A percentile compares a stretch with the other conserved stretches of the same genome.
Conservation (phyloP, 37 sponge, comb jelly and placozoan genomes). For the Diacarnus erythraeanus region DNA sequence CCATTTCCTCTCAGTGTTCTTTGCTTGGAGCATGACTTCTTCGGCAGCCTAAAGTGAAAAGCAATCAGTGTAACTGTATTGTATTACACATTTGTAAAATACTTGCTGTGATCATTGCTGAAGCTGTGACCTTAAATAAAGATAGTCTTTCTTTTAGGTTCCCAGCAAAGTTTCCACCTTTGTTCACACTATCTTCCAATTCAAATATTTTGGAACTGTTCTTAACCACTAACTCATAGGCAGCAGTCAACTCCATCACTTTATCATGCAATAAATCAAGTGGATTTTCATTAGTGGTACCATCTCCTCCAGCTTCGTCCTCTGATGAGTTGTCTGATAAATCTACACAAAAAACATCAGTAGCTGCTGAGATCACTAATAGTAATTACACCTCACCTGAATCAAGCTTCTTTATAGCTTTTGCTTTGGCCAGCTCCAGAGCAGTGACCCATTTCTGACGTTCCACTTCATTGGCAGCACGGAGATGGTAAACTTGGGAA, state of each 20-base stretch:
- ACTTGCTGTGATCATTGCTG: constrained; percentile 69
- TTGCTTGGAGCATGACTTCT: constrained; percentile 66
- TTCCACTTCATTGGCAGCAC: constrained; percentile 89
- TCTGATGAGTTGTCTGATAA: not conserved
- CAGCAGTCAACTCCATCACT: constrained; percentile 41
- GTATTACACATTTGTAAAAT: not conserved
- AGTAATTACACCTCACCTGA: too few relatives aligned
- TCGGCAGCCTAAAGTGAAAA: constrained; percentile 55
- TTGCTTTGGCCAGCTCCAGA: constrained; percentile 89
- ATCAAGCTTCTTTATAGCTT: constrained; percentile 87
- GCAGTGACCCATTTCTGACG: constrained; percentile 99
- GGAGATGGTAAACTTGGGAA: constrained; percentile 81
- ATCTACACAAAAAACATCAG: not conserved
- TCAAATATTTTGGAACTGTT: constrained; percentile 41
- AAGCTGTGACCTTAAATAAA: constrained; percentile 60
- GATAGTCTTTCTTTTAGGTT: constrained; percentile 72
- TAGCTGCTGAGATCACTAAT: not conserved
- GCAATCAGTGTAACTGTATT: not conserved
- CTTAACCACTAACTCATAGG: constrained; percentile 63
- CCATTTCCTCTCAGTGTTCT: constrained; percentile 74
- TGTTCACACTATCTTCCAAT: constrained; percentile 22
- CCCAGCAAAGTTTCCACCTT: not conserved
- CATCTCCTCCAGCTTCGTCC: not conserved
- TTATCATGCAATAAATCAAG: constrained; percentile 32
- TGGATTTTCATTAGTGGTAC: not conserved